Evolutionary conservation across 2,797 vertebrate genomes (phyloP).

Genomic region (Lycodopsis pacificus): DNA sequence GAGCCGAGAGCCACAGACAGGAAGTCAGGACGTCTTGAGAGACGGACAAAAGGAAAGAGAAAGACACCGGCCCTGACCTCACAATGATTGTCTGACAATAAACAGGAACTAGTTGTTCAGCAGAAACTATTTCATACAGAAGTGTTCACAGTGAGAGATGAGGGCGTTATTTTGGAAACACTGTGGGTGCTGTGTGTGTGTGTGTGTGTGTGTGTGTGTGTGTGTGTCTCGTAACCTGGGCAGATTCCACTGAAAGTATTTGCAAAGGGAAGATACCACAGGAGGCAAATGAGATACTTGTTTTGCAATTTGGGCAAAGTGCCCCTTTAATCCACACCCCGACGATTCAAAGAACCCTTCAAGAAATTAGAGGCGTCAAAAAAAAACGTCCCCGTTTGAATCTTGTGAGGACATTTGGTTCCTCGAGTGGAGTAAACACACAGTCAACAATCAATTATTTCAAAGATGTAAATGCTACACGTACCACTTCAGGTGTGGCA

Average conservation of each 20-base stretch:
- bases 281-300: background rate
- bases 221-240: background rate
- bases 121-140: background rate
- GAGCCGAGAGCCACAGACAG: background rate
- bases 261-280: background rate
- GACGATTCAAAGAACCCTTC: background rate
- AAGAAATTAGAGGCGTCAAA: background rate
- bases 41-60: background rate
- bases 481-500: background rate
- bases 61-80: background rate
- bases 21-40: background rate
- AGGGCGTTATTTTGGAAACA: background rate
- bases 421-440: background rate
- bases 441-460: background rate
- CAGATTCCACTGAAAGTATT: background rate
- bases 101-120: background rate
- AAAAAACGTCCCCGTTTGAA: background rate
- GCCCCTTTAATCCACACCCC: background rate
- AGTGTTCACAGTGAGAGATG: background rate
- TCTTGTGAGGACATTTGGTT: background rate
- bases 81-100: background rate
- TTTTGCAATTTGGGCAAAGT: background rate
- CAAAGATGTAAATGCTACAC: background rate
- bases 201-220: too few relatives aligned
- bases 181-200: background rate